Percentiles rank a stretch among this genome's conserved stretches.
Conservation (phyloP, 2,888 invertebrate species). For the Megalurothrips usitatus region DNA sequence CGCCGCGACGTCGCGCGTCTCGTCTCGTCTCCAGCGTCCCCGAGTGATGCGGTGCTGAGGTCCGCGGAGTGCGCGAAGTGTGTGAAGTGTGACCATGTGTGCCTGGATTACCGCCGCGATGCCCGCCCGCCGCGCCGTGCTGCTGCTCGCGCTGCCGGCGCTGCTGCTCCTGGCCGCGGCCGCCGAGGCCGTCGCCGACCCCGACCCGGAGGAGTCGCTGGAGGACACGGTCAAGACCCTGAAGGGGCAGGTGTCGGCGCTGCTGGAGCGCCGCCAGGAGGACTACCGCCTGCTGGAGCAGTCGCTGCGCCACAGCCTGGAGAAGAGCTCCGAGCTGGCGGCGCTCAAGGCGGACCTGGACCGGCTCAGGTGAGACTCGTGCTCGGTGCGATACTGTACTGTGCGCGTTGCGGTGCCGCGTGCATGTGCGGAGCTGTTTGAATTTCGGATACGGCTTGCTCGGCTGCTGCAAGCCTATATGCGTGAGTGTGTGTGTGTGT, state of each 20-base stretch:
- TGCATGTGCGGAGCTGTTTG: no score
- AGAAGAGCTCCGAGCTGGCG: conserved; percentile 52
- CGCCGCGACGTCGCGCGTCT: background rate
- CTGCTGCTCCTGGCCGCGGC: background rate
- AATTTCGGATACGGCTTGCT: no score
- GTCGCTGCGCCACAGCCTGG: conserved; percentile 50
- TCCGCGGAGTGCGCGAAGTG: background rate
- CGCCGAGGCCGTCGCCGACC: background rate
- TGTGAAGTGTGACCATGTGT: background rate
- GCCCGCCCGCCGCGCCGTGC: background rate
- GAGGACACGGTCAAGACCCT: conserved; percentile 34
- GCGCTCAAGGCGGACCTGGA: conserved; percentile 52
- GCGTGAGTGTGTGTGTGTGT: background rate
- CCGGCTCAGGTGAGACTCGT: conserved; percentile 52
- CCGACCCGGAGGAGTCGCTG: conserved; percentile 28
- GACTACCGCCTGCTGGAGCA: conserved; percentile 54
- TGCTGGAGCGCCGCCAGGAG: conserved; percentile 39
- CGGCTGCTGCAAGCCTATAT: background rate
- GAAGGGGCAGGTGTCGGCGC: conserved; percentile 34
- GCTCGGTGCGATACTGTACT: no score
- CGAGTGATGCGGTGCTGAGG: background rate
- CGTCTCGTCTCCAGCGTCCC: background rate
- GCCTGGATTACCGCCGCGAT: background rate
- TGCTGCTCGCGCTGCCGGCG: background rate
- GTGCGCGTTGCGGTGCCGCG: no score